Conservation (phyloP, 2,888 invertebrate species). For the Agrotis puta region DNA sequence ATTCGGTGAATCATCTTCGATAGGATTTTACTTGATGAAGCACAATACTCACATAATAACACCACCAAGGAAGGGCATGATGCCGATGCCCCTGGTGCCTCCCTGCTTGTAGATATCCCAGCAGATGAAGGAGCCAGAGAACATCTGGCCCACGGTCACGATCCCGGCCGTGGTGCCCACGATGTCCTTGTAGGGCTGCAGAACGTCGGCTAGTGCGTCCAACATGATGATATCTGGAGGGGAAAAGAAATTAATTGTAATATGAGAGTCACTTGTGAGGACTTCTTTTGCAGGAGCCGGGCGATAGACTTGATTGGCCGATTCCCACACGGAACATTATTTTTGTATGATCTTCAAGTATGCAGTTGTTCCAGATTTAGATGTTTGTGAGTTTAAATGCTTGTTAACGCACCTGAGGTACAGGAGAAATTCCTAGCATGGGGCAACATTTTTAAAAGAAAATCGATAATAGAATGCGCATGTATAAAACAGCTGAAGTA, state of each 20-base stretch:
- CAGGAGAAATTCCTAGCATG: too few relatives aligned
- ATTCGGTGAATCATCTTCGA: too few relatives aligned
- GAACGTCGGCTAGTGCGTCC: slow-evolving; percentile 87
- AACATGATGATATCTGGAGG: slow-evolving; percentile 72
- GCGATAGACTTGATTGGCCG: too few relatives aligned
- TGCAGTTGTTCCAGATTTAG: too few relatives aligned
- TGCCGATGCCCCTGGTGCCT: slow-evolving; percentile 92
- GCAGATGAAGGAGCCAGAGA: slow-evolving; percentile 94
- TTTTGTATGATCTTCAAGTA: too few relatives aligned
- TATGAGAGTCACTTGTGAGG: too few relatives aligned
- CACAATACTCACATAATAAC: slow-evolving; percentile 93
- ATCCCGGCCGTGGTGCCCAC: slow-evolving; percentile 93
- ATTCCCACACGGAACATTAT: too few relatives aligned
- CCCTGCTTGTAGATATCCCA: slow-evolving; percentile 94
- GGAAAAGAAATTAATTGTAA: not conserved
- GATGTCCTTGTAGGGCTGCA: slow-evolving; percentile 93
- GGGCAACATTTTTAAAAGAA: too few relatives aligned
- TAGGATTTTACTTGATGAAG: not conserved
- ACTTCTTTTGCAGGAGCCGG: too few relatives aligned
- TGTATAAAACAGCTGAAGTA: not conserved
- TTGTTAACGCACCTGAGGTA: too few relatives aligned
- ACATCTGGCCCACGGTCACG: slow-evolving; percentile 95
- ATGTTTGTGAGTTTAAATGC: too few relatives aligned
- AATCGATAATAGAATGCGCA: not conserved
- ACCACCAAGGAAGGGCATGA: slow-evolving; percentile 95